These are phyloP conservation scores for Megaleporinus macrocephalus DNA, from an alignment of 2,113 vertebrate genomes.

Conservation along the genomic window DNA sequence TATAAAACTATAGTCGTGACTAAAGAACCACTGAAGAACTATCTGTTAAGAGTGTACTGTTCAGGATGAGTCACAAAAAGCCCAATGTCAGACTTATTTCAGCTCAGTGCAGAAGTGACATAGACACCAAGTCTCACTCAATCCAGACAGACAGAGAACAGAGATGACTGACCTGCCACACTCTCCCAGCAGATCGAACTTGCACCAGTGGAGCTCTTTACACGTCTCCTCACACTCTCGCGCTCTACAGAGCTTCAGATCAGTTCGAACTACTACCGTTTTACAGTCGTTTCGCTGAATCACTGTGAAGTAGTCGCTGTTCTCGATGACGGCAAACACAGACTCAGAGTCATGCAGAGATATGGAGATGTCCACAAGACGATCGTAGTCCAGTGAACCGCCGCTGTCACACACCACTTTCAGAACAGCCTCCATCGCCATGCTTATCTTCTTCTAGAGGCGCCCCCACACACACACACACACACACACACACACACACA, in stretches of 20 bases:
- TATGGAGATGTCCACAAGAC: neutral
- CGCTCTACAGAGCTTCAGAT: conserved; percentile 24
- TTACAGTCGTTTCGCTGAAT: neutral
- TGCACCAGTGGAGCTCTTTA: conserved; percentile 46
- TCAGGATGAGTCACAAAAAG: too few species aligned
- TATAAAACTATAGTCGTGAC: too few species aligned
- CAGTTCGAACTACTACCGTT: neutral
- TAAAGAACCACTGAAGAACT: too few species aligned
- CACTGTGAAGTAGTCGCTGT: conserved; percentile 3
- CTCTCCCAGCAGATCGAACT: conserved; percentile 36
- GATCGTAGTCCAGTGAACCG: conserved; percentile 37
- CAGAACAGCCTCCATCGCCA: conserved; percentile 16
- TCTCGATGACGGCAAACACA: neutral
- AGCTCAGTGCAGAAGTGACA: too few species aligned
- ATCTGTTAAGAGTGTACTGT: too few species aligned
- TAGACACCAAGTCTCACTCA: too few species aligned
- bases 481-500: neutral
- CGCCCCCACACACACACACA: neutral
- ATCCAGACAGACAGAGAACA: too few species aligned
- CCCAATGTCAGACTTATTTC: too few species aligned
- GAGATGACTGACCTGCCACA: conserved; percentile 3
- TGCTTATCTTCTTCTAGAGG: neutral
- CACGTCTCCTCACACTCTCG: neutral
- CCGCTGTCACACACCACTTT: conserved; percentile 25
- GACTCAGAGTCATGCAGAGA: neutral